These are phyloP conservation scores for Selene dorsalis DNA, from an alignment of 2,797 vertebrate genomes.

Conservation along the genomic window DNA sequence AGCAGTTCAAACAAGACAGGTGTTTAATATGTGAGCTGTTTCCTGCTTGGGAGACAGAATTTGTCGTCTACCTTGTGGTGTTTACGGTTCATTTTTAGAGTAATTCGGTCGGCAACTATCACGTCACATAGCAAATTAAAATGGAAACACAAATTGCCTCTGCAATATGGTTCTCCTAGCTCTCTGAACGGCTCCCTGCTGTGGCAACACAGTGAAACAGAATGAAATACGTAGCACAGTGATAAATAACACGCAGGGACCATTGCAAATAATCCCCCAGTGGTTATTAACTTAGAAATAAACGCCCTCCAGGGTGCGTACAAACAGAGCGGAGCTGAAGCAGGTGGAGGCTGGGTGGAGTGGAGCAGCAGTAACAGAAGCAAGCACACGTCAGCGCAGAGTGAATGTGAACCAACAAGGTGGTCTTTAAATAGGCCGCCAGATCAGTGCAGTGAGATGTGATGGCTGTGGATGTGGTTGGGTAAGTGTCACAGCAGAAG, in stretches of 20 bases:
- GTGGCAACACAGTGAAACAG: conserved; percentile 8
- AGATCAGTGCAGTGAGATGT: conserved; percentile 53
- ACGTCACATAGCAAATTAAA: conserved; percentile 26
- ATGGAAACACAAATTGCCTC: conserved; percentile 25
- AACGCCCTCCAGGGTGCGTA: conserved; percentile 51
- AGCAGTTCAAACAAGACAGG: conserved; percentile 13
- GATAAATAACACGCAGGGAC: conserved; percentile 58
- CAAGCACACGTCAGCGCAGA: conserved; percentile 38
- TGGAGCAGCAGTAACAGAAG: conserved; percentile 55
- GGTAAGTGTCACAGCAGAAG: conserved; percentile 27
- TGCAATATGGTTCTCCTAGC: background rate
- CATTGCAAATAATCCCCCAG: conserved; percentile 60
- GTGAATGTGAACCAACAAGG: conserved; percentile 25
- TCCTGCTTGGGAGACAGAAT: background rate
- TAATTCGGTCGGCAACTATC: conserved; percentile 12
- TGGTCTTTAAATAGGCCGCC: conserved; percentile 46
- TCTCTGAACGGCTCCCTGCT: conserved; percentile 23
- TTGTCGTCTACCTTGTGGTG: background rate
- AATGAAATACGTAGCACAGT: conserved; percentile 39
- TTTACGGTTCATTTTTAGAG: background rate
- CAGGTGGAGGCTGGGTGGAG: conserved; percentile 64
- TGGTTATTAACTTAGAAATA: conserved; percentile 68
- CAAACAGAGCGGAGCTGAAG: conserved; percentile 54
- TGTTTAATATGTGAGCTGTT: background rate
- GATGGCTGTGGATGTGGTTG: conserved; percentile 39